Evolutionary conservation across 1,140 invertebrate genomes (phyloP), one percentile per base, ranked within the genome.

Genomic region (Copidosoma floridanum): DNA sequence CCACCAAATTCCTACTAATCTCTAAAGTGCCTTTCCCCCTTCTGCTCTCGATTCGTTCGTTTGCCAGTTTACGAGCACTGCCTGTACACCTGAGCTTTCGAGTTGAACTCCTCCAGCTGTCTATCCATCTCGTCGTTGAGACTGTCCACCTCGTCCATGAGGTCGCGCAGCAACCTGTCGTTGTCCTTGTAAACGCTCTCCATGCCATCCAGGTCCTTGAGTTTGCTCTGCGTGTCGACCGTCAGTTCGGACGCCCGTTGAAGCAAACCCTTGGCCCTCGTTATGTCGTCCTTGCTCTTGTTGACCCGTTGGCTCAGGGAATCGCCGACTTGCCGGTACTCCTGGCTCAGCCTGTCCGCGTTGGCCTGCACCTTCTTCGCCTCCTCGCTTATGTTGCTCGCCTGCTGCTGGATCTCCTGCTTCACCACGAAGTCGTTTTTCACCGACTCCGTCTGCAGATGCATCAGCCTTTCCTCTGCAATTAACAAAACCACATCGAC

Each of bases 221-320:
- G 79, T 72, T 93, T 92, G 11, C 81, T 84, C 64, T 86, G 85
- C 0, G 90, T 90, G 62, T 89, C 88, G 55, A 87, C 86, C 0
- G 90, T 90, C 1, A 95, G 76, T 63, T 87, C 85, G 44, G 86
- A 89, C 2, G 92, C 92, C 59, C 86, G 80, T 60, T 89, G 85
- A 24, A 91, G 81, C 20, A 96, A 74, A 26, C 81, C 75, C 65
- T 91, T 86, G 6, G 93, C 91, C 61, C 88, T 82, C 52, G 86
- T 83, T 64, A 91, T 87, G 1, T 90, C 85, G 3, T 77, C 82
- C 47, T 84, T 84, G 27, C 88, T 89, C 47, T 83, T 81, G 57
- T 81, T 80, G 4, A 85, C 83, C 61, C 88, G 86, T 16, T 81
- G 71, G 18, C 85, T 82, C 16, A 93, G 70, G 11, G 80, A 79